Conservation (phyloP, 2,113 vertebrate genomes). For the Planiliza haematocheilus region DNA sequence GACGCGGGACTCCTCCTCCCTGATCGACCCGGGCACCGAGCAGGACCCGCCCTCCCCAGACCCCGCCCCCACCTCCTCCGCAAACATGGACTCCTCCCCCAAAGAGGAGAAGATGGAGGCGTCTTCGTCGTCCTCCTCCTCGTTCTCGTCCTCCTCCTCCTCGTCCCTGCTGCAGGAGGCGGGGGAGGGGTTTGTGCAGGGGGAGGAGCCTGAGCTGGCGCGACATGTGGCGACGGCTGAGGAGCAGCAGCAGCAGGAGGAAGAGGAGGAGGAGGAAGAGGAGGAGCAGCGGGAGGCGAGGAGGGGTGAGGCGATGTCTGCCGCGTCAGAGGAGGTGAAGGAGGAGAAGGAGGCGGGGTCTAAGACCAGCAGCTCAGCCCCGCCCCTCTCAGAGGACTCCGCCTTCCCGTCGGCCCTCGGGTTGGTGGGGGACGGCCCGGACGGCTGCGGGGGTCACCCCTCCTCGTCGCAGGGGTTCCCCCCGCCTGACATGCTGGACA, state of each 20-base stretch:
- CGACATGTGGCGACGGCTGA: slow-evolving; percentile 57
- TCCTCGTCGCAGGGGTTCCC: slow-evolving; percentile 83
- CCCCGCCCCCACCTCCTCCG: slow-evolving; percentile 82
- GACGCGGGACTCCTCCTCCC: slow-evolving; percentile 95
- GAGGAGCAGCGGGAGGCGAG: slow-evolving; percentile 25
- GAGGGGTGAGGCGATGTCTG: slow-evolving; percentile 22
- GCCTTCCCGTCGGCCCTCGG: slow-evolving; percentile 87
- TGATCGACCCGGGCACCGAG: slow-evolving; percentile 98
- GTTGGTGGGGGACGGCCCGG: slow-evolving; percentile 84
- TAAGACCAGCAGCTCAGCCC: slow-evolving; percentile 80
- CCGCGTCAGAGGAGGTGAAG: slow-evolving; percentile 52
- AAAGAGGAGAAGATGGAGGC: slow-evolving; percentile 93
- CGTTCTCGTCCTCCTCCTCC: slow-evolving; percentile 79
- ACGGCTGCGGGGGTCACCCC: slow-evolving; percentile 86
- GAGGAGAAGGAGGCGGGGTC: slow-evolving; percentile 78
- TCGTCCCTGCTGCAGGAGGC: slow-evolving; percentile 87
- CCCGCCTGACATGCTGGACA: slow-evolving; percentile 95
- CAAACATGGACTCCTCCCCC: slow-evolving; percentile 56
- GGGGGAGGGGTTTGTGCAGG: slow-evolving; percentile 77
- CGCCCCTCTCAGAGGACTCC: slow-evolving; percentile 84
- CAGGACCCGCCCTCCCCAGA: slow-evolving; percentile 95
- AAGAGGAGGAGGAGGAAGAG: slow-evolving; percentile 45
- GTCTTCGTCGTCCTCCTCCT: slow-evolving; percentile 86
- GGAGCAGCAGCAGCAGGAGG: slow-evolving; percentile 45
- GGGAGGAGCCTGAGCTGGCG: slow-evolving; percentile 74